Evolutionary conservation across 2,888 invertebrate genomes (phyloP), one percentile per base, ranked within the genome.

Genomic region (Drosophila neoperkinsi): DNA sequence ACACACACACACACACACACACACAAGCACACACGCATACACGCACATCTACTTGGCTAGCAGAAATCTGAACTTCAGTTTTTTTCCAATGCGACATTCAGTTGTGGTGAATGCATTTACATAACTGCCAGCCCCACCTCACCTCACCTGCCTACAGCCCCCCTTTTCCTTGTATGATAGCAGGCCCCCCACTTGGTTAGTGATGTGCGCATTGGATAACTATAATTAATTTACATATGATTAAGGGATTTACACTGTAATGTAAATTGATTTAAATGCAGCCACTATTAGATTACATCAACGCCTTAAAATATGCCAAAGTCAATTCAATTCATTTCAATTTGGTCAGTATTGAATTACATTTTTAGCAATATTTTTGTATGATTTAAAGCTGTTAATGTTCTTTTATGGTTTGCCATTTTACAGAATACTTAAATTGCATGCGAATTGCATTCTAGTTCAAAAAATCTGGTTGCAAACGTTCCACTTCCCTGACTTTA

Each of bases 151-250:
- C 16, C 46, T 7, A 16, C 21, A 46, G 11, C 25, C 3, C 2
- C 30, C 3, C 21, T n/a, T n/a, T 16, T 3, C 5, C 28, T 34
- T 9, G 25, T 11, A 43, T 6, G 9, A 16, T 3, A 56, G 30
- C 67, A 28, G 16, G 49, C 18, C 31, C 4, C 4, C 16, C 25
- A 11, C 21, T 28, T 16, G 36, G 21, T 30, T 34, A 33, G 41
- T 28, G n/a, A 16, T 83, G 71, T 59, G 53, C 73, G 71, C 65
- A 64, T 58, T 58, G 84, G 67, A 50, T 85, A 74, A 74, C 72
- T 72, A 78, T 90, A 90, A 90, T 85, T 90, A 90, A 90, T 88
- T 90, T 85, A 88, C 76, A 88, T 90, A 80, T 90, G 85, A 90
- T 90, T 90, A 85, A 85, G 50, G 77, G 88, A 88, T 90, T 85